Percentiles rank a stretch among this genome's conserved stretches.
Conservation (phyloP, 2,797 vertebrate genomes). For the Catostomus latipinnis region DNA sequence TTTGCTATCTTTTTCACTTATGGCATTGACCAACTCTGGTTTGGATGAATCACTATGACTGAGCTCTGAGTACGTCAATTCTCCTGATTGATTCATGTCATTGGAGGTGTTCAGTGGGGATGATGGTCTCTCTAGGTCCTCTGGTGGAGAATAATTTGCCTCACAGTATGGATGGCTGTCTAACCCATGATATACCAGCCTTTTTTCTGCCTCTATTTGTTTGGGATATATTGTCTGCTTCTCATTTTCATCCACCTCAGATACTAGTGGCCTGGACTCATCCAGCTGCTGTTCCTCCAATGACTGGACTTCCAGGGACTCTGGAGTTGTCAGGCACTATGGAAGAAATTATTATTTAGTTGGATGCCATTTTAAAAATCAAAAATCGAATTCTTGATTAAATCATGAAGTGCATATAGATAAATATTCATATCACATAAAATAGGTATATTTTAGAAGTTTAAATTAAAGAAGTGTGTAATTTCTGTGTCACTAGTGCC, state of each 20-base stretch:
- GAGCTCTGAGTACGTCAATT: background rate
- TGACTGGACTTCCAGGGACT: conserved; percentile 41
- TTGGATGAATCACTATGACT: conserved; percentile 25
- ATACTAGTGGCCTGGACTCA: conserved; percentile 37
- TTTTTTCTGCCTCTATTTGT: conserved; percentile 16
- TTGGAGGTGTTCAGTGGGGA: conserved; percentile 63
- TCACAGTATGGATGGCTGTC: conserved; percentile 29
- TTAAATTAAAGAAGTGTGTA: background rate
- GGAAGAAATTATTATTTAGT: background rate
- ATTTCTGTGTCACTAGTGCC: too few relatives aligned
- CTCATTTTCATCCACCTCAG: conserved; percentile 25
- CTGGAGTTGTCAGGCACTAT: conserved; percentile 61
- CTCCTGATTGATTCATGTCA: conserved; percentile 43
- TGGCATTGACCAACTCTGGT: conserved; percentile 13
- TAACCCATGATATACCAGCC: background rate
- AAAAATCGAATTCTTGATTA: background rate
- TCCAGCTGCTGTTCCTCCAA: conserved; percentile 19
- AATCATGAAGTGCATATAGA: too few relatives aligned
- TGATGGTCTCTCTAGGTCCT: conserved; percentile 43
- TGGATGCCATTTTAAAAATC: background rate
- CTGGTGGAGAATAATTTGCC: conserved; percentile 63
- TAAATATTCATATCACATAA: background rate
- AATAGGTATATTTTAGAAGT: background rate
- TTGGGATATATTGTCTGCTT: conserved; percentile 2
- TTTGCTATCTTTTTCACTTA: conserved; percentile 21